Percentiles rank a stretch among this genome's conserved stretches.
Evolutionary conservation across 1,140 invertebrate species (phyloP).

Genomic region (Agrilus planipennis): DNA sequence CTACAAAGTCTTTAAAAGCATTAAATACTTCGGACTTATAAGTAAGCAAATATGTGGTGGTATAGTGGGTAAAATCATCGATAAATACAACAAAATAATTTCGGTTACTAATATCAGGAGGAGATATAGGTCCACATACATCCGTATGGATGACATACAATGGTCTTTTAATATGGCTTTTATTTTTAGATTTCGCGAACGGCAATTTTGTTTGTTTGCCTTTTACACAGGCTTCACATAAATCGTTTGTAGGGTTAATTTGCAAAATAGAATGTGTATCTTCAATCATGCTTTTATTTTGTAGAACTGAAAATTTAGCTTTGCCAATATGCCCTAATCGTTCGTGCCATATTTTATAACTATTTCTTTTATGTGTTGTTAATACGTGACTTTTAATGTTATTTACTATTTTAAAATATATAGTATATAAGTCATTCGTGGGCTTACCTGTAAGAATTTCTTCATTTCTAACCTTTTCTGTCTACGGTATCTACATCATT

Average conservation of each 20-base stretch:
- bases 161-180: slow-evolving; percentile 28
- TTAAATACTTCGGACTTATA: slow-evolving; percentile 31
- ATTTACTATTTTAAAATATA: no score
- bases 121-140: slow-evolving; percentile 35
- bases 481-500: no score
- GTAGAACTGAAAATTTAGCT: no score
- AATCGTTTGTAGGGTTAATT: slow-evolving; percentile 16
- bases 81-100: slow-evolving; percentile 32
- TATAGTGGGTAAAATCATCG: slow-evolving; percentile 31
- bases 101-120: slow-evolving; percentile 24
- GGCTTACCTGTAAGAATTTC: no score
- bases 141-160: slow-evolving; percentile 34
- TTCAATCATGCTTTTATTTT: no score
- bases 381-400: no score
- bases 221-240: slow-evolving; percentile 37
- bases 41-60: slow-evolving; percentile 25
- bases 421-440: no score
- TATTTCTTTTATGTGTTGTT: no score
- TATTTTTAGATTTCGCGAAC: slow-evolving; percentile 30
- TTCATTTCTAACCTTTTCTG: no score
- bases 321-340: no score
- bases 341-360: no score
- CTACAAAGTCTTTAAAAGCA: slow-evolving; percentile 28
- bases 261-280: no score
- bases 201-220: slow-evolving; percentile 34